Evolutionary conservation across 2,888 invertebrate species (phyloP).

Genomic region (Lucinisca nassula): DNA sequence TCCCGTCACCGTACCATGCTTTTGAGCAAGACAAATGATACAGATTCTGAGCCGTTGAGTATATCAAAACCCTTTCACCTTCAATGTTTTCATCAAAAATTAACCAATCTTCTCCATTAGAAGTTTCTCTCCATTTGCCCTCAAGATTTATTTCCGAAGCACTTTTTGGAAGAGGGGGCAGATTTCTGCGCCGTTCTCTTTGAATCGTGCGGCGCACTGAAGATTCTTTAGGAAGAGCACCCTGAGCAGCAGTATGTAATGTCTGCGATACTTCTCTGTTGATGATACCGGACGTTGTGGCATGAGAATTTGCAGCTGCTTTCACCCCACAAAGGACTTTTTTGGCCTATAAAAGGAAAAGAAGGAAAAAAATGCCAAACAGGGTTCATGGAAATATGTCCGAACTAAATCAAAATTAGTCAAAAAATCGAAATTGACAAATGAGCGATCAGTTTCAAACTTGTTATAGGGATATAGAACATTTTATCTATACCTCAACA

Average conservation of each 20-base stretch:
- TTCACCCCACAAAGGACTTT: conserved; percentile 9
- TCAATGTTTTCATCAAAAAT: neutral
- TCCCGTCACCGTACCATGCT: conserved; percentile 2
- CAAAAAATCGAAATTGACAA: neutral
- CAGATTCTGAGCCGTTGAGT: neutral
- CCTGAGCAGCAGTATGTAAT: neutral
- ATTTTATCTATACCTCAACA: neutral
- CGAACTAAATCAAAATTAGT: neutral
- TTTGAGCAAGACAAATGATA: conserved; percentile 10
- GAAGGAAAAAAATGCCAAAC: neutral
- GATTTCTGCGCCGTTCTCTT: too few relatives aligned
- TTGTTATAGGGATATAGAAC: too few relatives aligned
- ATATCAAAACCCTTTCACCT: neutral
- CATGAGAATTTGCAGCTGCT: neutral
- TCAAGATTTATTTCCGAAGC: neutral
- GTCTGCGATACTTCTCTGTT: neutral
- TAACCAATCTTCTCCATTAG: neutral
- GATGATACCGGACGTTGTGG: neutral
- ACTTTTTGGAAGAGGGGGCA: neutral
- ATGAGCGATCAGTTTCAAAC: too few relatives aligned
- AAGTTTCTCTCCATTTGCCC: neutral
- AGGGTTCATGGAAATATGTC: neutral
- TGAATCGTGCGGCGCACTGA: neutral
- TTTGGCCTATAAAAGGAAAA: conserved; percentile 1
- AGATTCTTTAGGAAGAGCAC: neutral